A percentile compares a stretch with the other conserved stretches of the same genome.
phyloP scores from a whole-genome alignment of 53 echinoderm and acorn worm genomes.

The Temnopleurus reevesii region DNA sequence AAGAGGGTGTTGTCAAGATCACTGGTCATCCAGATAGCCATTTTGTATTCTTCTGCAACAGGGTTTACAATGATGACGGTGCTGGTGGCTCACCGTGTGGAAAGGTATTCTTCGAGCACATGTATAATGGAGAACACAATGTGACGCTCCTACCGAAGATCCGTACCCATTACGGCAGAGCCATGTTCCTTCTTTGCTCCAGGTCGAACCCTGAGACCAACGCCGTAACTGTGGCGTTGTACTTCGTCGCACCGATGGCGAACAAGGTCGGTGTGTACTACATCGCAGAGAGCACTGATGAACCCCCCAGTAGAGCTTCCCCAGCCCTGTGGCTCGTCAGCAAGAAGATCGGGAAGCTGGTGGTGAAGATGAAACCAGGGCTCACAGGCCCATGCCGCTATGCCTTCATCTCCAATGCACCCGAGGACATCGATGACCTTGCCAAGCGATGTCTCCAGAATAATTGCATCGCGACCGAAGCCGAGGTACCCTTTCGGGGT shows the following conservation, averaged over 20 bases:
- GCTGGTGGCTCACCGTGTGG: background rate
- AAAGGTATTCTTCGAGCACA: slow-evolving; percentile 15
- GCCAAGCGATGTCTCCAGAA: slow-evolving; percentile 52
- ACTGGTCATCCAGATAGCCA: slow-evolving; percentile 29
- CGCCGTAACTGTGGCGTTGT: background rate
- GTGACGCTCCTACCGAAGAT: slow-evolving; percentile 35
- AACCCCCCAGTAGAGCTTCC: background rate
- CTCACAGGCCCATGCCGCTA: slow-evolving; percentile 68
- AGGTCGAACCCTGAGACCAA: background rate
- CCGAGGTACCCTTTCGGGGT: slow-evolving; percentile 34
- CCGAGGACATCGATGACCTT: slow-evolving; percentile 56
- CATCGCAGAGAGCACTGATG: slow-evolving; percentile 13
- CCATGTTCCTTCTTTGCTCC: slow-evolving; percentile 40
- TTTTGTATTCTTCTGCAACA: slow-evolving; percentile 35
- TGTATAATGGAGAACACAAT: slow-evolving; percentile 20
- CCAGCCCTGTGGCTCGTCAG: background rate
- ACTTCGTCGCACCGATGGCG: slow-evolving; percentile 12
- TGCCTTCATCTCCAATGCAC: slow-evolving; percentile 75
- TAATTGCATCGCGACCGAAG: slow-evolving; percentile 71
- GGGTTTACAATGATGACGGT: background rate
- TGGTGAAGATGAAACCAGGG: background rate
- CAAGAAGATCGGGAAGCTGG: slow-evolving; percentile 43
- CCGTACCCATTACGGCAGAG: slow-evolving; percentile 40
- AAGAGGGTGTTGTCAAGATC: background rate
- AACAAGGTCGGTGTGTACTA: background rate